Base-by-base conservation (phyloP, 1,140 invertebrate genomes). In the Macrosteles quadrilineatus region DNA sequence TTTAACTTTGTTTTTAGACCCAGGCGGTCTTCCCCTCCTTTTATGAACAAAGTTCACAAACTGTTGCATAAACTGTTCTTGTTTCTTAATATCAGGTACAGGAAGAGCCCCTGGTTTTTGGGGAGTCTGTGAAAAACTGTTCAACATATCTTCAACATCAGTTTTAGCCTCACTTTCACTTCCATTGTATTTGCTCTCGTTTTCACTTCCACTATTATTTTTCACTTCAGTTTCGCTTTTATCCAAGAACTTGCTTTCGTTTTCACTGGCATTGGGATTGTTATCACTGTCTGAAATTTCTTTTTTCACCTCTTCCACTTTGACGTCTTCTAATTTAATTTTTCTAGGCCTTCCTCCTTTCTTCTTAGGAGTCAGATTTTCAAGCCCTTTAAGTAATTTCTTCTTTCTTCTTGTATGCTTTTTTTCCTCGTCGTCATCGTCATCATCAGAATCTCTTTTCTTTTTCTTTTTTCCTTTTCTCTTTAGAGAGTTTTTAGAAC, bases 1-100 rank as follows among this genome's bases (percentile, higher is more conserved):
- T 29, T 59, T 59, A 25, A 59, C 55, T 59, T 59, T 59, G 23
- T 59, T 59, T 59, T 59, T 59, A 29, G 55, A 59, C 23, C 55
- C 55, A 11, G 21, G 21, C 25, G 55, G 55, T 59, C 55, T 25
- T 59, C 55, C 55, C 12, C 55, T 25, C n/a, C 23, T 59, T 30
- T 59, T 59, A 36, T 36, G 32, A 14, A 59, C 55, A 29, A 59
- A 59, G 21, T 59, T 59, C 2, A 59, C 55, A 59, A 27, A 59
- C 27, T 59, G 55, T 23, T 59, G 21, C 2, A 59, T 14, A 23
- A 59, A 59, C n/a, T 30, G 12, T 30, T 59, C 55, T 27, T 59
- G 55, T 59, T 59, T 25, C n/a, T 3, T 50, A 25, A 59, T 25
- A 6, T 36, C 32, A 36, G 32, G 4, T 14, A 14, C 4, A 36